Base-by-base conservation (phyloP, 2,797 vertebrate species). In the Momotus momota region DNA sequence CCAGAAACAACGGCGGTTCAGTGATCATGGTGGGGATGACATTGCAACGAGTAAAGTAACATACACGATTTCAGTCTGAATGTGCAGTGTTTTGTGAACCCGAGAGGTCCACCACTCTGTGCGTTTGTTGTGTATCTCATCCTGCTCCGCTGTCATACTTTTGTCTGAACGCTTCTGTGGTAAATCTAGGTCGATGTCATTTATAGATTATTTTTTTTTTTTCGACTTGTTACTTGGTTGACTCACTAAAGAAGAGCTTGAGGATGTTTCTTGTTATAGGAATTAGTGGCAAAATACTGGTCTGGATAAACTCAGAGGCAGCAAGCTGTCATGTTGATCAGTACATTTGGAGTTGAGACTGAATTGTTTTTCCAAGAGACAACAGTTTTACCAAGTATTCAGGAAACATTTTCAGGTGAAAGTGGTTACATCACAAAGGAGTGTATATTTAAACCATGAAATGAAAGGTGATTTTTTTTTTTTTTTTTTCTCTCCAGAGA, bases 1-100 rank as follows among this genome's bases (percentile, higher is more conserved):
- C 94, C 99, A 99, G 98, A 98, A 99, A 62, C 98, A 98, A 54
- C 97, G 98, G 58, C 98, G 98, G 20, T 99, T 98, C 96, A 99
- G 98, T n/a, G 98, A 99, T 95, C 98, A 99, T 35, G 97, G 99
- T 99, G 98, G 96, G 99, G 97, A 96, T 97, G 96, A 58, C n/a
- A 23, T 96, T 97, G 98, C 98, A 96, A 96, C 95, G 97, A 98
- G 98, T 98, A 97, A 98, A 97, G 95, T 97, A 97, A 97, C 98
- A 96, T 75, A 92, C 88, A 67, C 97, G 88, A 69, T 97, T 97
- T 80, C 85, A 97, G 95, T 95, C 98, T 98, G 96, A 98, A 94
- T 97, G 97, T 97, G 97, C 97, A 95, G 95, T 92, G 96, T 85
- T 97, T 88, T 81, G 97, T 95, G 98, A 94, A 96, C 95, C 87